Conservation (phyloP, 1,140 invertebrate species). For the Drosophila mauritiana region DNA sequence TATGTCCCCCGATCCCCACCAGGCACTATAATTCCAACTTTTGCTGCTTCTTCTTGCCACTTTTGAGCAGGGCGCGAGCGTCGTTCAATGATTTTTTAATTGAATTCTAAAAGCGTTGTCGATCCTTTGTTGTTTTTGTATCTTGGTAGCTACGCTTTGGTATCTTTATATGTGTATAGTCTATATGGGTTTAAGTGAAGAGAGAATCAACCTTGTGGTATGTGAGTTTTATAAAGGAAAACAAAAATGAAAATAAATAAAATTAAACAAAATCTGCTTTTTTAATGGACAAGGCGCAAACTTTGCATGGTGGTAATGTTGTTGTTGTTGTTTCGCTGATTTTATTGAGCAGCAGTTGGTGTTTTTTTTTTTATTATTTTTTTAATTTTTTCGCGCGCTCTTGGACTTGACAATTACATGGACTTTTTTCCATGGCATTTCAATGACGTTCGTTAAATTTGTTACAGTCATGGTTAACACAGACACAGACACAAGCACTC, state of each 20-base stretch:
- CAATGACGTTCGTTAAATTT: slow-evolving; percentile 83
- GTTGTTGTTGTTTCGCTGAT: slow-evolving; percentile 21
- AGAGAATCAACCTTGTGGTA: slow-evolving; percentile 73
- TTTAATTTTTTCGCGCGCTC: slow-evolving; percentile 70
- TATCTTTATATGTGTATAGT: slow-evolving; percentile 50
- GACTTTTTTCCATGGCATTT: slow-evolving; percentile 70
- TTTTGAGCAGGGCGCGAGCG: slow-evolving; percentile 49
- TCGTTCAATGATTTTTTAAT: slow-evolving; percentile 80
- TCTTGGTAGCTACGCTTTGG: slow-evolving; percentile 66
- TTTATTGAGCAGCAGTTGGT: slow-evolving; percentile 62
- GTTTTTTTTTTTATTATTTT: slow-evolving; percentile 36
- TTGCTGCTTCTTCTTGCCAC: slow-evolving; percentile 5
- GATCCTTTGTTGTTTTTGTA: slow-evolving; percentile 56
- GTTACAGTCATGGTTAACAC: slow-evolving; percentile 80
- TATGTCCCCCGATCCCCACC: neutral
- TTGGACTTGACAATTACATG: slow-evolving; percentile 83
- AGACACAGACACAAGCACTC: slow-evolving; percentile 41
- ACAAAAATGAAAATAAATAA: slow-evolving; percentile 21
- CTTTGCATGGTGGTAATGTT: slow-evolving; percentile 42
- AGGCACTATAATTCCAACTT: slow-evolving; percentile 5
- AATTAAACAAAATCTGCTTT: slow-evolving; percentile 32
- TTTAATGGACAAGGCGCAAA: slow-evolving; percentile 68
- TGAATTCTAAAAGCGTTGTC: slow-evolving; percentile 82
- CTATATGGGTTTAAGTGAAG: slow-evolving; percentile 21
- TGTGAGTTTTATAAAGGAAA: slow-evolving; percentile 41